Evolutionary conservation across 2,888 invertebrate genomes (phyloP).

Genomic region (Coenonympha arcania): DNA sequence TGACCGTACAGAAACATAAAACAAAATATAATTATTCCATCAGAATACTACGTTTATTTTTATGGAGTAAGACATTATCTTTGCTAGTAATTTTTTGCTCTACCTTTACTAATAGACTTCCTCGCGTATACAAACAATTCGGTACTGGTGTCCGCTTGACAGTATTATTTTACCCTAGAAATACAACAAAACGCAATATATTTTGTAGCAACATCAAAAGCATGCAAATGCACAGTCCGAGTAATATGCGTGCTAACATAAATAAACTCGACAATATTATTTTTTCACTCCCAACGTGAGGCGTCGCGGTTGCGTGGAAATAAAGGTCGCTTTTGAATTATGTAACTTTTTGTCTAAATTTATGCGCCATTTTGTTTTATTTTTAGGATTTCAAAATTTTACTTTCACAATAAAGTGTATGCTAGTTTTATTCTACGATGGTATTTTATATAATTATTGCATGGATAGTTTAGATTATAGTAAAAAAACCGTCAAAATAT

Average conservation of each 20-base stretch:
- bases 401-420: not conserved
- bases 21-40: too few relatives aligned
- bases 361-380: slow-evolving; percentile 1
- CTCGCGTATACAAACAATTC: too few relatives aligned
- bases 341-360: slow-evolving; percentile 4
- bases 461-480: too few relatives aligned
- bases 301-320: slow-evolving; percentile 1
- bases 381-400: not conserved
- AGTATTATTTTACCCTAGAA: not conserved
- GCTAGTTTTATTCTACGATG: too few relatives aligned
- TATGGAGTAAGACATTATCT: too few relatives aligned
- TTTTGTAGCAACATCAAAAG: not conserved
- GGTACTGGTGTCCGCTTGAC: not conserved
- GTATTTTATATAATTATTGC: too few relatives aligned
- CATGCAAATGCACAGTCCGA: slow-evolving; percentile 4
- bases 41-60: too few relatives aligned
- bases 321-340: slow-evolving; percentile 1
- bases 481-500: too few relatives aligned
- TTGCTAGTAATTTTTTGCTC: too few relatives aligned
- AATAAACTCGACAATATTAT: slow-evolving; percentile 7
- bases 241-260: slow-evolving; percentile 6
- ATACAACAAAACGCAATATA: not conserved
- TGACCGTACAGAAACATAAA: too few relatives aligned
- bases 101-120: too few relatives aligned
- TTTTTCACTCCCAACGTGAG: slow-evolving; percentile 1